Conservation (phyloP, 2,113 vertebrate species). For the Mormyrus iriodes region DNA sequence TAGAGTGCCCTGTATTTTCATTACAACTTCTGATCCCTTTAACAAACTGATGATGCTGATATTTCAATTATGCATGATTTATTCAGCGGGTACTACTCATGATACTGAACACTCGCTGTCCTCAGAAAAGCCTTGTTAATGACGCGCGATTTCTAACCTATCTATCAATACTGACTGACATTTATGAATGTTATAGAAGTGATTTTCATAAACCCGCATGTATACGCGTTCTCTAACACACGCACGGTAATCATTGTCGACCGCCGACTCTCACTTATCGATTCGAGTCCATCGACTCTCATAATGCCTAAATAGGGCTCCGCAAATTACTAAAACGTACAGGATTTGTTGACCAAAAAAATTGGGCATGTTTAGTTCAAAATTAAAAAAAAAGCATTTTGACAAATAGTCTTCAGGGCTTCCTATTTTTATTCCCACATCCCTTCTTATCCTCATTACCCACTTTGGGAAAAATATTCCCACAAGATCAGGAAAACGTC, state of each 20-base stretch:
- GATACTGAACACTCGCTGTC: neutral
- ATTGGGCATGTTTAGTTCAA: neutral
- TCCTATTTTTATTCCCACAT: neutral
- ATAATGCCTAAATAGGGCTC: neutral
- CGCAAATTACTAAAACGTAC: neutral
- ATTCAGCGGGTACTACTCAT: neutral
- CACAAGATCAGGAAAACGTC: neutral
- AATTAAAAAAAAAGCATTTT: neutral
- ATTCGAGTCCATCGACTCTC: no score
- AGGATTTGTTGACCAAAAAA: neutral
- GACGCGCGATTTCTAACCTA: neutral
- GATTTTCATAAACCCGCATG: neutral
- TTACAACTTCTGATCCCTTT: neutral
- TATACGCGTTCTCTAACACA: neutral
- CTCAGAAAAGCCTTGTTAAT: neutral
- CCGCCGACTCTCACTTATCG: neutral
- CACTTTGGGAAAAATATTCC: neutral
- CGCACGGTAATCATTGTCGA: neutral
- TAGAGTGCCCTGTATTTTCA: neutral
- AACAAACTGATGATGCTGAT: neutral
- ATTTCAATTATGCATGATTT: neutral
- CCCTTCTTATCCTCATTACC: neutral
- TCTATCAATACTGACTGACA: neutral
- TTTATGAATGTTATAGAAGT: neutral
- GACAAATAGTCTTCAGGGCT: neutral